A percentile compares a stretch with the other conserved stretches of the same genome.
phyloP scores from a whole-genome alignment of 2,888 invertebrate species.

The Diaphora mendica region DNA sequence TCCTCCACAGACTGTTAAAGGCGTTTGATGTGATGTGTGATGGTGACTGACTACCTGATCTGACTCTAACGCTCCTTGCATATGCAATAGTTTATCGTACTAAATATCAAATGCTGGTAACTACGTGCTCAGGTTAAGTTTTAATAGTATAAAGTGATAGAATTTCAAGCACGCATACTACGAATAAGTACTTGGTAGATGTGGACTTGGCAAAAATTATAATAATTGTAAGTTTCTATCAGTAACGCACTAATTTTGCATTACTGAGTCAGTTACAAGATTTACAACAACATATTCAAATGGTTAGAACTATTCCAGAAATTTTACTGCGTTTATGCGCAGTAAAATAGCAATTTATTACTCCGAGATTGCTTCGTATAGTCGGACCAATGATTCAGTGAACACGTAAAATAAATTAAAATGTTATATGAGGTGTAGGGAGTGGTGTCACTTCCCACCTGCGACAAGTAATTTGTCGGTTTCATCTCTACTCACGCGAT shows the following conservation, averaged over 20 bases:
- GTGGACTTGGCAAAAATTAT: neutral
- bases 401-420: constrained; percentile 59
- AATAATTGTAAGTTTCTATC: neutral
- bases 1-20: no score
- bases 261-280: neutral
- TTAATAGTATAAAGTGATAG: no score
- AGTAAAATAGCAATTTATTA: constrained; percentile 46
- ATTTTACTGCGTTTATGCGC: constrained; percentile 39
- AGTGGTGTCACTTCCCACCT: constrained; percentile 55
- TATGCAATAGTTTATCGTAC: no score
- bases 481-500: constrained; percentile 48
- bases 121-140: no score
- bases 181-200: neutral
- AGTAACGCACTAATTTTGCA: neutral
- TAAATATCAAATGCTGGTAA: no score
- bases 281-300: constrained; percentile 23
- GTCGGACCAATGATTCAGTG: constrained; percentile 50
- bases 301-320: constrained; percentile 21
- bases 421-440: constrained; percentile 55
- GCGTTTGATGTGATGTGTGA: no score
- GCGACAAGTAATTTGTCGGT: constrained; percentile 62
- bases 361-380: constrained; percentile 34
- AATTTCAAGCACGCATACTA: neutral
- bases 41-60: no score
- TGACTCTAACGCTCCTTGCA: no score